Conservation (phyloP, 2,888 invertebrate species). For the Theristus sp. region DNA sequence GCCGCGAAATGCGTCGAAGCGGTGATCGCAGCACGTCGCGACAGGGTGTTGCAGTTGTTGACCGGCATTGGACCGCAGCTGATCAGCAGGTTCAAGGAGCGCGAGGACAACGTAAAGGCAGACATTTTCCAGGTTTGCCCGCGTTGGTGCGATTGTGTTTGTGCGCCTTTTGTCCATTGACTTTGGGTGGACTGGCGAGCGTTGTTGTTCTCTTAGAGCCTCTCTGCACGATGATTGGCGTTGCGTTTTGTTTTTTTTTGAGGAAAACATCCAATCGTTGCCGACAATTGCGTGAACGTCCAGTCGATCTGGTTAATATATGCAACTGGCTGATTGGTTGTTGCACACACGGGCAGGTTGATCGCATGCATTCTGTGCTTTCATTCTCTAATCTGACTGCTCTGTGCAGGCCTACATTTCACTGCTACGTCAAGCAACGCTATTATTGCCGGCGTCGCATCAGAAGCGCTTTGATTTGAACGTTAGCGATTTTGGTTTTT, state of each 20-base stretch:
- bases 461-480: background rate
- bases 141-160: background rate
- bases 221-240: no score
- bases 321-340: no score
- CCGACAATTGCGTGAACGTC: no score
- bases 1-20: conserved; percentile 95
- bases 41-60: conserved; percentile 72
- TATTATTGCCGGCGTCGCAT: conserved; percentile 27
- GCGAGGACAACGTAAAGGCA: conserved; percentile 91
- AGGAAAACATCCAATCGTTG: no score
- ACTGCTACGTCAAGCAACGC: conserved; percentile 66
- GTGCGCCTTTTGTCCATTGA: background rate
- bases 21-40: conserved; percentile 66
- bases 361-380: background rate
- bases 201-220: no score
- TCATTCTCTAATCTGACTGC: background rate
- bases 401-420: conserved; percentile 57
- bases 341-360: no score
- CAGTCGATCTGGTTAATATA: no score
- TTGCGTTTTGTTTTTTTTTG: no score
- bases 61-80: conserved; percentile 69
- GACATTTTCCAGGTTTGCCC: conserved; percentile 61
- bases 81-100: conserved; percentile 49
- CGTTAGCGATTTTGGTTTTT: background rate
- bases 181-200: background rate